Evolutionary conservation across 2,888 invertebrate species (phyloP).

Genomic region (Pogonocherus hispidulus): DNA sequence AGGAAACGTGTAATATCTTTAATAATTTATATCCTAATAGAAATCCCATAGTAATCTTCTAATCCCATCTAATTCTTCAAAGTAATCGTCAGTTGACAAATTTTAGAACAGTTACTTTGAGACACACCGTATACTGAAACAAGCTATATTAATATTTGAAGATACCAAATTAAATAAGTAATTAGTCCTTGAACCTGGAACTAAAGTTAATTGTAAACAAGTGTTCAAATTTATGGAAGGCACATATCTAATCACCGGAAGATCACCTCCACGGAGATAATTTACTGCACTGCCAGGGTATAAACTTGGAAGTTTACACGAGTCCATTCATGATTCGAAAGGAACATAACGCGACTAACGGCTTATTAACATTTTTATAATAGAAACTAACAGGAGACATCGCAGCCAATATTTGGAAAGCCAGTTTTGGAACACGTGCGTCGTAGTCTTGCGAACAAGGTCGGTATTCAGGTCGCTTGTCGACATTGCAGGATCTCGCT

Average conservation of each 20-base stretch:
- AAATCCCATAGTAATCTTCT: too few species aligned
- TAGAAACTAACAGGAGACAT: slow-evolving; percentile 33
- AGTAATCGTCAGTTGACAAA: too few species aligned
- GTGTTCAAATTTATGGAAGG: neutral
- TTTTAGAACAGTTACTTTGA: too few species aligned
- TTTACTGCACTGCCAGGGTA: slow-evolving; percentile 34
- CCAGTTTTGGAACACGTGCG: slow-evolving; percentile 54
- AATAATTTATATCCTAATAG: too few species aligned
- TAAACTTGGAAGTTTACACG: slow-evolving; percentile 37
- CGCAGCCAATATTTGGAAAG: slow-evolving; percentile 47
- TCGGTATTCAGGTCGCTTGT: slow-evolving; percentile 64
- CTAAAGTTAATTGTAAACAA: neutral
- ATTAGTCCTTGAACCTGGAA: too few species aligned
- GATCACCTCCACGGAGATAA: slow-evolving; percentile 17
- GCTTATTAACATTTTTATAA: slow-evolving; percentile 33
- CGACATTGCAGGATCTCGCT: slow-evolving; percentile 58
- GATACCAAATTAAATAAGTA: too few species aligned
- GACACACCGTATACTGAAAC: too few species aligned
- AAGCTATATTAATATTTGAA: too few species aligned
- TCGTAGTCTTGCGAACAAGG: slow-evolving; percentile 61
- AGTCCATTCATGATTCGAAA: slow-evolving; percentile 42
- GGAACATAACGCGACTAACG: slow-evolving; percentile 34
- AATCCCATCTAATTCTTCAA: too few species aligned
- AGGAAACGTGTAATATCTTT: too few species aligned
- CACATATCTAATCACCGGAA: neutral